A percentile compares a stretch with the other conserved stretches of the same genome.
Conservation (phyloP, 2,113 vertebrate species). For the Entelurus aequoreus region DNA sequence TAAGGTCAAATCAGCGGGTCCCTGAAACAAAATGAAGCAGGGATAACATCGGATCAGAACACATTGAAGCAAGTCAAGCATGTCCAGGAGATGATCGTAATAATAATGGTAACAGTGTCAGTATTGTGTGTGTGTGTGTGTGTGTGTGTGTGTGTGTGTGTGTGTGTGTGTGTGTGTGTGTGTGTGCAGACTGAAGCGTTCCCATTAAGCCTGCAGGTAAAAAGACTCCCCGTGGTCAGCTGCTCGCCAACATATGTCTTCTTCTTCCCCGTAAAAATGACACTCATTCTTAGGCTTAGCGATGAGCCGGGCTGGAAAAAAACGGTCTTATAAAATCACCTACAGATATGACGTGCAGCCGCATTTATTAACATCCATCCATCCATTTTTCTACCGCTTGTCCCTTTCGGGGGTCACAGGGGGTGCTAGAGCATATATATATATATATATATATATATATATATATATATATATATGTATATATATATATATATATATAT, state of each 20-base stretch:
- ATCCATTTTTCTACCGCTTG: too few relatives aligned
- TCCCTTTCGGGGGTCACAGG: too few relatives aligned
- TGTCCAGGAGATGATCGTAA: not conserved
- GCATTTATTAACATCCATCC: too few relatives aligned
- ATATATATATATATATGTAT: too few relatives aligned
- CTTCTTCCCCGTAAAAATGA: conserved; percentile 17
- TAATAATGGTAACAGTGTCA: conserved; percentile 7
- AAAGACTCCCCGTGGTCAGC: conserved; percentile 31
- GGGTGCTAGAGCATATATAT: too few relatives aligned
- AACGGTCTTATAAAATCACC: too few relatives aligned
- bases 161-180: not conserved
- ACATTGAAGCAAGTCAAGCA: not conserved
- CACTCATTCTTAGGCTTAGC: not conserved
- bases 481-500: too few relatives aligned
- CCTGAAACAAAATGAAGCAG: not conserved
- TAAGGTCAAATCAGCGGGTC: too few relatives aligned
- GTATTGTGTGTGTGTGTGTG: conserved; percentile 6
- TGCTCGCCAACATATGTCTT: conserved; percentile 28
- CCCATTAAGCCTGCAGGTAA: conserved; percentile 33
- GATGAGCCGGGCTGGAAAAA: not conserved
- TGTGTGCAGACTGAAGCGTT: conserved; percentile 7
- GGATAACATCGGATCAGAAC: not conserved
- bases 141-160: not conserved
- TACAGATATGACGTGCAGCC: too few relatives aligned
- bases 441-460: too few relatives aligned